Evolutionary conservation across 2,797 vertebrate genomes (phyloP).

Genomic region (Galago senegalensis): DNA sequence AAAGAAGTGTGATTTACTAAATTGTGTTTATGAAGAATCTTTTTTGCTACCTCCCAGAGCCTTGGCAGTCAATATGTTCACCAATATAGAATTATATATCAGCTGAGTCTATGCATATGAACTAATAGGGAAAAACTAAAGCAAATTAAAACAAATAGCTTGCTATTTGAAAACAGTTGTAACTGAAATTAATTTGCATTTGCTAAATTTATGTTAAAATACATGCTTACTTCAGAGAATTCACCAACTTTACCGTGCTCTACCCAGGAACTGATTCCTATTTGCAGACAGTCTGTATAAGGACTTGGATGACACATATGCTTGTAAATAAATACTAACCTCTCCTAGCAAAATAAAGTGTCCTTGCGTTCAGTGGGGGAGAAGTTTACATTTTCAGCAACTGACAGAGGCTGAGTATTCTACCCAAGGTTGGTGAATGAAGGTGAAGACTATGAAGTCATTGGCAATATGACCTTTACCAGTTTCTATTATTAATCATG

Average conservation of each 20-base stretch:
- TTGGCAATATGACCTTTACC: background rate
- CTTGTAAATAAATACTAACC: background rate
- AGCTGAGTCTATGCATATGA: background rate
- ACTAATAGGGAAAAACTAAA: background rate
- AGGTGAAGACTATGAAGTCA: background rate
- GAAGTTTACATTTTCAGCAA: background rate
- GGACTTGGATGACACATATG: background rate
- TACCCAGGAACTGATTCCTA: background rate
- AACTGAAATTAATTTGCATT: conserved; percentile 19
- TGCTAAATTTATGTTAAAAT: conserved; percentile 18
- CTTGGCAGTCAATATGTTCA: background rate
- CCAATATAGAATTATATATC: background rate
- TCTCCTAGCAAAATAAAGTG: background rate
- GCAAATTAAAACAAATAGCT: background rate
- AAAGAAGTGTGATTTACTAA: background rate
- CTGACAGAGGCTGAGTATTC: background rate
- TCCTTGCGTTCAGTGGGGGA: background rate
- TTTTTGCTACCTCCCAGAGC: background rate
- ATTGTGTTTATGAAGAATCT: background rate
- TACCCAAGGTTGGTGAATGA: background rate
- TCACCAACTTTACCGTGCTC: background rate
- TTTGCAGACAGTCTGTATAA: background rate
- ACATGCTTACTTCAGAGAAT: background rate
- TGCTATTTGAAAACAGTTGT: background rate
- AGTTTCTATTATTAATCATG: background rate